Conservation (phyloP, 2,888 invertebrate genomes). For the Drosophila austrosaltans region DNA sequence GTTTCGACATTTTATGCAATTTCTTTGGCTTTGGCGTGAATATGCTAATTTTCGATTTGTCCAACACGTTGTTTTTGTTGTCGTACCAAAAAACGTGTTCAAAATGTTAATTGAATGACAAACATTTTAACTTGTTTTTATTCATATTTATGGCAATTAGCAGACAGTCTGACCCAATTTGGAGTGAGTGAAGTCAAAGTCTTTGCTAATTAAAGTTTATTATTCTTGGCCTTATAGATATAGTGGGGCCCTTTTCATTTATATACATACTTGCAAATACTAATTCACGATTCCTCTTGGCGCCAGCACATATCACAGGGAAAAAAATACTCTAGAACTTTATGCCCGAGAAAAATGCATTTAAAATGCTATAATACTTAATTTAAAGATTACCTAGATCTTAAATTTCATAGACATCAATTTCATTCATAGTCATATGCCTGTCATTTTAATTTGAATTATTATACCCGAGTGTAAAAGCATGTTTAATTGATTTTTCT, state of each 20-base stretch:
- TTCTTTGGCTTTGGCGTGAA: slow-evolving; percentile 63
- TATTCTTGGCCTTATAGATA: background rate
- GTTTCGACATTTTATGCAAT: slow-evolving; percentile 72
- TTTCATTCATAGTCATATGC: too few species aligned
- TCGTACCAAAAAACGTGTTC: slow-evolving; percentile 67
- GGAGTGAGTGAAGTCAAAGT: background rate
- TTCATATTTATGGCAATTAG: slow-evolving; percentile 73
- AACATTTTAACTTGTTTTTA: slow-evolving; percentile 51
- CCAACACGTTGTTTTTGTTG: slow-evolving; percentile 48
- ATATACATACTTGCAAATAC: background rate
- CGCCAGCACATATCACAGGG: too few species aligned
- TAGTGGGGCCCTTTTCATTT: background rate
- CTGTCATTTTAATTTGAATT: background rate
- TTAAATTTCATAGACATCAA: background rate
- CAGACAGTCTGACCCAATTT: slow-evolving; percentile 66
- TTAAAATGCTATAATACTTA: too few species aligned
- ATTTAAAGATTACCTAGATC: too few species aligned
- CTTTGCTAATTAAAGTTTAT: slow-evolving; percentile 53
- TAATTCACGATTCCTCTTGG: background rate
- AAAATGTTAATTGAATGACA: slow-evolving; percentile 67
- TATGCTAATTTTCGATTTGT: slow-evolving; percentile 68
- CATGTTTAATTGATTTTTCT: slow-evolving; percentile 1
- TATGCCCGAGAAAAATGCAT: background rate
- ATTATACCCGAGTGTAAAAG: background rate
- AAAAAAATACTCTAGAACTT: background rate